Base-by-base conservation (phyloP, 1,140 invertebrate genomes). In the Drosophila neocordata region DNA sequence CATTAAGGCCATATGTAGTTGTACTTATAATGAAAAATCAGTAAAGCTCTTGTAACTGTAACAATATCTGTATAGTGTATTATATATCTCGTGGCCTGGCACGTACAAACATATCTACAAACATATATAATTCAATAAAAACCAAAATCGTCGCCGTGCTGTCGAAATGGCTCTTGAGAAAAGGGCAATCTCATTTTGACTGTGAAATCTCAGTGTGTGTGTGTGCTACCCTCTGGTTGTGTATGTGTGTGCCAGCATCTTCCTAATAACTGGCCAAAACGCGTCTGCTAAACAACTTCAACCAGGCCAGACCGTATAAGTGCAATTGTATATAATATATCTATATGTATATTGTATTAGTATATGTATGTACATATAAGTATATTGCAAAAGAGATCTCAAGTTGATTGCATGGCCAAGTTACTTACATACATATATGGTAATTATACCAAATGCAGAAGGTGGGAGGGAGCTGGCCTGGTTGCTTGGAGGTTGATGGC, bases 391-490 rank as follows among this genome's bases (percentile, higher is more conserved):
- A 80, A 69, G 68, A 77, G 64, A 82, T 78, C 70, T 70, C 79
- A 62, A 74, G 67, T 64, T 73, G 67, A 75, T 74, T 70, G 75
- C 64, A 53, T 68, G 70, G 44, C 74, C 69, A 72, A 72, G 70
- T 67, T 70, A 44, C 41, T 15, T 56, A 69, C 70, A 68, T 68
- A 83, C 79, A 66, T 83, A 83, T 79, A 83, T 73, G 80, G 80
- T 83, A 79, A 83, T 83, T 83, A 83, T 59, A 70, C 57, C 61
- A 66, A 65, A 77, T 69, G 76, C 63, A 82, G 79, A 75, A 72
- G 67, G 71, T 70, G 73, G 35, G 37, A 38, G 58, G 65, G 22
- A 38, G 62, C 13, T 38, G 27, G 22, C 35, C 12, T 51, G 27
- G 8, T 5, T 20, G 15, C 37, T 31, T 59, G 31, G 27, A 31